Evolutionary conservation across 2,888 invertebrate genomes (phyloP).

Genomic region (Tanaodytes sp.): DNA sequence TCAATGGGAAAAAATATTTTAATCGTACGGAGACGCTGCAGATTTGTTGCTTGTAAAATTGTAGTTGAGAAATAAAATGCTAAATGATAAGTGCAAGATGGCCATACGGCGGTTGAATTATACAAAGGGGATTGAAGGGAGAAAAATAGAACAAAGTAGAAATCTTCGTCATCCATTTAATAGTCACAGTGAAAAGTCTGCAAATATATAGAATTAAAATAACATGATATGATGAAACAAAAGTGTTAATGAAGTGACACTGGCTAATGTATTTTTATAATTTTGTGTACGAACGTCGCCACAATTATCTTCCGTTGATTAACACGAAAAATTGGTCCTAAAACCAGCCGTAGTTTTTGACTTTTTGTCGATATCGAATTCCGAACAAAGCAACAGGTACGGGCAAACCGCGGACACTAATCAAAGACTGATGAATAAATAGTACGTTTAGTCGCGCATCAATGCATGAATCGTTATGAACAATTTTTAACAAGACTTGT

Average conservation of each 20-base stretch:
- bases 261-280: slow-evolving; percentile 57
- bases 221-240: slow-evolving; percentile 24
- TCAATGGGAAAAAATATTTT: too few species aligned
- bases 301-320: slow-evolving; percentile 54
- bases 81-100: slow-evolving; percentile 27
- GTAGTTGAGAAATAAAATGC: slow-evolving; percentile 31
- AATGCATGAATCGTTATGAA: slow-evolving; percentile 40
- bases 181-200: slow-evolving; percentile 37
- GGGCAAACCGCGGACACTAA: slow-evolving; percentile 62
- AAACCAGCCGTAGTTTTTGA: slow-evolving; percentile 50
- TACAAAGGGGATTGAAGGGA: slow-evolving; percentile 24
- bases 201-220: slow-evolving; percentile 29
- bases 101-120: slow-evolving; percentile 11
- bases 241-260: slow-evolving; percentile 40
- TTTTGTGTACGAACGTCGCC: slow-evolving; percentile 43
- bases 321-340: slow-evolving; percentile 19
- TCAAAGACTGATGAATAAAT: slow-evolving; percentile 67
- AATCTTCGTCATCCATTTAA: slow-evolving; percentile 50
- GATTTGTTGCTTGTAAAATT: slow-evolving; percentile 40
- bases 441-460: slow-evolving; percentile 40
- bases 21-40: slow-evolving; percentile 34
- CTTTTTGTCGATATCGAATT: slow-evolving; percentile 9
- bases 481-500: slow-evolving; percentile 25
- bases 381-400: too few species aligned
- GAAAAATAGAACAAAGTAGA: slow-evolving; percentile 37